Evolutionary conservation across 2,797 vertebrate species (phyloP).

Genomic region (Cephalopachus bancanus): DNA sequence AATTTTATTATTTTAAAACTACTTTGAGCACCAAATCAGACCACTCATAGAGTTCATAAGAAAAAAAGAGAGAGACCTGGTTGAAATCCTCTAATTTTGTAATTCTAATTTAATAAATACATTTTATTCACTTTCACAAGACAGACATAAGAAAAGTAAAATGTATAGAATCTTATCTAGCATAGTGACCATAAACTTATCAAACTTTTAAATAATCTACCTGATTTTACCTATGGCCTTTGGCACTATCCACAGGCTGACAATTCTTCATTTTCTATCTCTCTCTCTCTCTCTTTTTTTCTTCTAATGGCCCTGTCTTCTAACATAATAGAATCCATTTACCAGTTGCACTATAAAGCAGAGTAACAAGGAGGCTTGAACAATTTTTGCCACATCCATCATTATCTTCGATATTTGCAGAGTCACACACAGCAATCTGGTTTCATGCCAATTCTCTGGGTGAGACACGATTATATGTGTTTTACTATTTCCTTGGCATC

Average conservation of each 20-base stretch:
- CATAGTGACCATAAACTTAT: background rate
- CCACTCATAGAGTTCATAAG: background rate
- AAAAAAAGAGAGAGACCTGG: background rate
- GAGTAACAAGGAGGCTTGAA: background rate
- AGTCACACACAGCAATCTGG: background rate
- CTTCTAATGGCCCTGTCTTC: background rate
- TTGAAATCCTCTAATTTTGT: conserved; percentile 6
- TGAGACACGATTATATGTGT: background rate
- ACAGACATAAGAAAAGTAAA: background rate
- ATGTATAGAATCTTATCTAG: background rate
- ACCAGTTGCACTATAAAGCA: background rate
- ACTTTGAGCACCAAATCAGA: background rate
- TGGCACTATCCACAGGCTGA: background rate
- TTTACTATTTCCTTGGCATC: conserved; percentile 39
- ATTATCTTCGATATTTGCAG: background rate
- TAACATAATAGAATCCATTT: conserved; percentile 10
- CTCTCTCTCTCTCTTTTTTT: background rate
- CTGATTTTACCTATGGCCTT: background rate
- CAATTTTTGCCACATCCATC: background rate
- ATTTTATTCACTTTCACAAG: background rate
- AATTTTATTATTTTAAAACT: conserved; percentile 23
- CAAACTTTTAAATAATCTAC: background rate
- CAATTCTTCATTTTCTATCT: background rate
- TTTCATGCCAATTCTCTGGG: background rate
- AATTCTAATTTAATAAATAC: background rate